Evolutionary conservation across 64 coral and sea anemone species (phyloP), one percentile per base, ranked within the genome.

Genomic region (Montipora capricornis): DNA sequence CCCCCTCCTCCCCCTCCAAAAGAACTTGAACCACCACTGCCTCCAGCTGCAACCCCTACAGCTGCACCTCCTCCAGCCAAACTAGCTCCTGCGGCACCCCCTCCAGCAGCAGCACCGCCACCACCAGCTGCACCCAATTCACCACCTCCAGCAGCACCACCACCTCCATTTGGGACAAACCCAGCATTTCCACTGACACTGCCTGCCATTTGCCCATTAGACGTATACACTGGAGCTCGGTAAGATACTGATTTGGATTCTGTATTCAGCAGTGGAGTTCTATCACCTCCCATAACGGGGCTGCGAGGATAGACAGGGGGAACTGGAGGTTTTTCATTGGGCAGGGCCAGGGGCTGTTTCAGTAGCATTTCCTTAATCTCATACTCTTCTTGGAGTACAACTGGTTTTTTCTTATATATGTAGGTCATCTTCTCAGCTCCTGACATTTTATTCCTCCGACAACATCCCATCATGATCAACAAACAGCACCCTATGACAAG

Each of bases 301-400:
- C 89, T 97, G 52, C 83, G 85, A 8, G 92, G 71, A 71, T 94
- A 97, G 9, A 90, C 83, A 19, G 92, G 95, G 0, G 95, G 95
- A 1, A 97, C 52, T 47, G 95, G 95, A 11, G 96, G 96, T 69
- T 98, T 98, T 68, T 98, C 96, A 44, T 98, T 98, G 20, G 96
- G 93, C 16, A 98, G 48, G 46, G 95, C 93, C 52, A 95, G 55
- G 3, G 96, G 96, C 93, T 95, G 90, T 64, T 98, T 98, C 19
- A 98, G n/a, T 46, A 94, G 82, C 73, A 92, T 83, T 49, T 98
- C 96, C 53, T 98, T 98, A 17, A 98, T 85, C 74, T 98, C 96
- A 37, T 94, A 98, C 68, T 98, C 96, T 66, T 98, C 96, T 14
- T 94, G 88, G 71, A 98, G 94, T n/a, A 98, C 96, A 52, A 98